Conservation (phyloP, 2,888 invertebrate species). For the Andrena minutula region DNA sequence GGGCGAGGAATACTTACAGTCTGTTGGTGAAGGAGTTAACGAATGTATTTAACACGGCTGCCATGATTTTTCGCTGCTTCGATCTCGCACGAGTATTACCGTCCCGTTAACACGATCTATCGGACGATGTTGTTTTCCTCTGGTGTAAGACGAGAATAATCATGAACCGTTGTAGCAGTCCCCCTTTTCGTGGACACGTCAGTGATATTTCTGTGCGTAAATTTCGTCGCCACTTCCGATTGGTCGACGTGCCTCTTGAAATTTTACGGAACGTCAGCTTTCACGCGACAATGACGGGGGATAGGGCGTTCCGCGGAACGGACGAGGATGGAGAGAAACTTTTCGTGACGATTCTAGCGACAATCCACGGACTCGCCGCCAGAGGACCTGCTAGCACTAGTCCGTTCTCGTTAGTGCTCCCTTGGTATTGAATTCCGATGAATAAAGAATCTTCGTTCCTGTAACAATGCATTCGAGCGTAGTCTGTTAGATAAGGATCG, state of each 20-base stretch:
- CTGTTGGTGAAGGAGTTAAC: constrained; percentile 90
- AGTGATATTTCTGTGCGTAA: constrained; percentile 81
- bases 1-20: constrained; percentile 87
- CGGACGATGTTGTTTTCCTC: constrained; percentile 61
- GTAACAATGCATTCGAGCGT: too few species aligned
- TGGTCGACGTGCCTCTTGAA: constrained; percentile 71
- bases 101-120: constrained; percentile 51
- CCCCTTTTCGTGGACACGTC: constrained; percentile 82
- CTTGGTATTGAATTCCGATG: too few species aligned
- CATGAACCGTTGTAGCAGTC: constrained; percentile 77
- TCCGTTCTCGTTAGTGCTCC: too few species aligned
- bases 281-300: constrained; percentile 63
- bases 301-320: not conserved
- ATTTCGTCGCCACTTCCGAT: constrained; percentile 71
- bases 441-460: not conserved
- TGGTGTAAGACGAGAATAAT: constrained; percentile 75
- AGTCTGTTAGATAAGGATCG: too few species aligned
- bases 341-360: not conserved
- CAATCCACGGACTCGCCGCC: not conserved
- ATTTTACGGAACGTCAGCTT: constrained; percentile 74
- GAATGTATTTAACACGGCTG: constrained; percentile 88
- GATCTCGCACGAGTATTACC: constrained; percentile 33
- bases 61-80: constrained; percentile 84
- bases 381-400: too few species aligned
- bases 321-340: constrained; percentile 32